Evolutionary conservation across 2,113 vertebrate genomes (phyloP), one percentile per base, ranked within the genome.

Genomic region (Silurus meridionalis): DNA sequence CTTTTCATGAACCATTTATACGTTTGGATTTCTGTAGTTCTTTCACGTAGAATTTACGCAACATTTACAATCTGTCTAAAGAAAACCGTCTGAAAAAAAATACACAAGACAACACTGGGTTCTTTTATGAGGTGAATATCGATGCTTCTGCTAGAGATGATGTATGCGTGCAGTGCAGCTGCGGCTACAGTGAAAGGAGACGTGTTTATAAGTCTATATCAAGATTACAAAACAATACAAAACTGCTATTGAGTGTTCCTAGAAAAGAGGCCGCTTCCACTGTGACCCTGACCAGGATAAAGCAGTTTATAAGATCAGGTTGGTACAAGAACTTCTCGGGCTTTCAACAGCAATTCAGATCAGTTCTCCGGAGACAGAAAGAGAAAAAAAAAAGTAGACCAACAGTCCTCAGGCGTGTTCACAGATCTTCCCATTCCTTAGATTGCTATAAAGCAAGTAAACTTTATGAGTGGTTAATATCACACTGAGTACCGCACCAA

Each of bases 381-480:
- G 6, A 6, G 21, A 63, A 21, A 50, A 53, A 53, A 77, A 77
- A 80, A 83, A 83, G 50, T 67, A 83, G 81, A 83, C 50, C 81
- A 83, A 11, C n/a, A 83, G 63, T 83, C 81, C 81, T 83, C 50
- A 6, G 63, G 63, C 61, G 13, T 53, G 21, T 83, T 67, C 63
- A 17, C 46, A 80, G 21, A 55, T 69, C 75, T 69, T 79, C 84
- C 28, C 77, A 58, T 57, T 85, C 57, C 28, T 80, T 61, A 61
- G 63, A 80, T 79, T 48, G 74, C 84, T 53, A 81, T 86, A 66
- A 74, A 71, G 78, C 66, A 74, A 53, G 57, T 82, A 63, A 72
- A 74, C 23, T 74, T 82, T 82, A 86, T 61, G 67, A 74, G 79
- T 74, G 79, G 79, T 82, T 86, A 82, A 61, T 53, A 86, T 83